Percentiles rank a stretch among this genome's conserved stretches.
These are phyloP conservation scores for Diabrotica virgifera DNA, from an alignment of 1,140 invertebrate genomes.

Conservation along the genomic window DNA sequence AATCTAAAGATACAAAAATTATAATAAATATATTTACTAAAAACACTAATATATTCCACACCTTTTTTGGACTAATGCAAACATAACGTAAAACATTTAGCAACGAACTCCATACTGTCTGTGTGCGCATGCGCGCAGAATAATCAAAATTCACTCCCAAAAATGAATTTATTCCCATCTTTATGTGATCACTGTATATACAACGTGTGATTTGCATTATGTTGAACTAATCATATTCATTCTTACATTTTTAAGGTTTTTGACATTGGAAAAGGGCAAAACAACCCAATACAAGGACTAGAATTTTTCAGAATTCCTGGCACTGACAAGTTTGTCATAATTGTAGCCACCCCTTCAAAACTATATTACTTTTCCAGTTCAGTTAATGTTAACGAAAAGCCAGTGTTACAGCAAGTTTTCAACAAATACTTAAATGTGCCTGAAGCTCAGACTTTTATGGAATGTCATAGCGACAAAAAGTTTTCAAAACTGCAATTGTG, in stretches of 20 bases:
- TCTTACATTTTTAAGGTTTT: constrained; percentile 65
- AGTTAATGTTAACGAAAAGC: constrained; percentile 71
- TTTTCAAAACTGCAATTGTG: constrained; percentile 81
- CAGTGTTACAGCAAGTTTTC: constrained; percentile 78
- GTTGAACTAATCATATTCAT: too few relatives aligned
- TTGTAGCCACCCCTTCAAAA: constrained; percentile 77
- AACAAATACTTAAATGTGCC: constrained; percentile 72
- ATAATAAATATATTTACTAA: too few relatives aligned
- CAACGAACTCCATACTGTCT: too few relatives aligned
- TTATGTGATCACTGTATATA: too few relatives aligned
- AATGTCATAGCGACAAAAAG: constrained; percentile 70
- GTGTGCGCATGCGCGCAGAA: too few relatives aligned
- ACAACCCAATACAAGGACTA: constrained; percentile 80
- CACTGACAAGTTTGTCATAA: constrained; percentile 71
- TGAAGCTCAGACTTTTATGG: constrained; percentile 69
- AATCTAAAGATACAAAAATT: too few relatives aligned
- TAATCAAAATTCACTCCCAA: too few relatives aligned
- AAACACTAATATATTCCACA: too few relatives aligned
- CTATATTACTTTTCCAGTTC: constrained; percentile 84
- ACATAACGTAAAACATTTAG: too few relatives aligned
- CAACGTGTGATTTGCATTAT: too few relatives aligned
- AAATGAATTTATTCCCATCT: too few relatives aligned
- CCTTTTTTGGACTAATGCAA: too few relatives aligned
- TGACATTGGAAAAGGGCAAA: constrained; percentile 73
- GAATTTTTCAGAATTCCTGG: constrained; percentile 75